Percentiles rank a stretch among this genome's conserved stretches.
Conservation (phyloP, 2,113 vertebrate genomes). For the Myrmecobius fasciatus region DNA sequence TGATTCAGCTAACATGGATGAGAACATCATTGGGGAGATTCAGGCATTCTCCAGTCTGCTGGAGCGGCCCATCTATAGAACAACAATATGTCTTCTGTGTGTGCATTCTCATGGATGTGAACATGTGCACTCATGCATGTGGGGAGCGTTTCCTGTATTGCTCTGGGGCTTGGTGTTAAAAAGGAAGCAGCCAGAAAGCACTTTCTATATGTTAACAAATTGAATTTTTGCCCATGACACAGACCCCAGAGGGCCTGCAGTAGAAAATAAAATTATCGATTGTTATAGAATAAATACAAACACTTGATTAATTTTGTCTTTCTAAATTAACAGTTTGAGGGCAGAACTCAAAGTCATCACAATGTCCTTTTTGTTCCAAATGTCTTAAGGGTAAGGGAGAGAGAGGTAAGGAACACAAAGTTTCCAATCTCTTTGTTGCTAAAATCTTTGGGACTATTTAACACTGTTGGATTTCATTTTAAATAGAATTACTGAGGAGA, state of each 20-base stretch:
- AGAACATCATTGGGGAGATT: background rate
- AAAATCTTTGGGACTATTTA: background rate
- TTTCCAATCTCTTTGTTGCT: background rate
- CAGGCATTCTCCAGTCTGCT: background rate
- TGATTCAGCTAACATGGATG: background rate
- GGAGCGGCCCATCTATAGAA: background rate
- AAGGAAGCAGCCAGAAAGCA: background rate
- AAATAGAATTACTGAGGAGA: slow-evolving; percentile 35
- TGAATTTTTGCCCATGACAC: background rate
- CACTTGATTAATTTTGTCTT: background rate
- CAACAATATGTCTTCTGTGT: background rate
- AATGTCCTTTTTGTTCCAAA: background rate
- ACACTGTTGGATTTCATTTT: slow-evolving; percentile 27
- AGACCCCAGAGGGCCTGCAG: background rate
- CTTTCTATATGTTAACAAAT: background rate
- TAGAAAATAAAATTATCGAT: background rate
- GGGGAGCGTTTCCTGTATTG: background rate
- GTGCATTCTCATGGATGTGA: background rate
- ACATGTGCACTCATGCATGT: background rate
- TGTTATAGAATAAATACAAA: background rate
- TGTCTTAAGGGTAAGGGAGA: background rate
- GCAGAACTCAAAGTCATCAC: background rate
- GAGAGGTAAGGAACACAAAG: background rate
- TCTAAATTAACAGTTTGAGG: background rate
- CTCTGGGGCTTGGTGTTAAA: background rate